These are phyloP conservation scores for Leptinotarsa juncta DNA, from an alignment of 2,888 invertebrate genomes.

Conservation along the genomic window DNA sequence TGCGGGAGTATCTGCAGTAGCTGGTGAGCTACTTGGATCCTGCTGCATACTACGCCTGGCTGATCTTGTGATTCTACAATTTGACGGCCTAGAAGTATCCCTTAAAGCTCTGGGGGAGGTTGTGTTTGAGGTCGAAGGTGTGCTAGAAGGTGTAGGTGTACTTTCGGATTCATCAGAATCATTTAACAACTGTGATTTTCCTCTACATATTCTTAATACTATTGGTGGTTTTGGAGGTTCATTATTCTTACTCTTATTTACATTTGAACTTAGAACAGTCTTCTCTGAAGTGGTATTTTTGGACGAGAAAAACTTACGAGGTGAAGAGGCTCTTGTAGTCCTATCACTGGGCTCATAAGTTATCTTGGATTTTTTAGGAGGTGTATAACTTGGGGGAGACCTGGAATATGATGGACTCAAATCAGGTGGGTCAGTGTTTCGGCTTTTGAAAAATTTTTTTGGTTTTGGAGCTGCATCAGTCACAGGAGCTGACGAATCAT, in stretches of 20 bases:
- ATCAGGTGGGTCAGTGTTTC: constrained; percentile 76
- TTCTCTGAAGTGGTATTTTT: constrained; percentile 58
- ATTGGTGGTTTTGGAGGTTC: constrained; percentile 76
- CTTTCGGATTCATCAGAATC: constrained; percentile 65
- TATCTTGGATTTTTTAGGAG: constrained; percentile 50
- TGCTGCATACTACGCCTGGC: constrained; percentile 65
- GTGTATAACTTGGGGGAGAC: constrained; percentile 46
- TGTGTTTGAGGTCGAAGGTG: constrained; percentile 67
- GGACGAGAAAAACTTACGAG: constrained; percentile 62
- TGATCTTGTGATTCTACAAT: constrained; percentile 56
- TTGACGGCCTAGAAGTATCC: constrained; percentile 55
- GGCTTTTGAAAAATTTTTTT: constrained; percentile 91
- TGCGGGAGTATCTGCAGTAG: constrained; percentile 60
- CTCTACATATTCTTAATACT: constrained; percentile 88
- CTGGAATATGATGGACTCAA: constrained; percentile 47
- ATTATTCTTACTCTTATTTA: constrained; percentile 56
- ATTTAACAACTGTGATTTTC: constrained; percentile 70
- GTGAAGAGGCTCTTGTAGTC: constrained; percentile 43
- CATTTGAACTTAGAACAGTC: constrained; percentile 60
- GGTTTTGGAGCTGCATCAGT: constrained; percentile 73
- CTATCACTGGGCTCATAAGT: constrained; percentile 46
- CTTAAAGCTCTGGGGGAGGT: constrained; percentile 65
- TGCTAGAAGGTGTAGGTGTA: constrained; percentile 68
- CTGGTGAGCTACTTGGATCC: constrained; percentile 63
- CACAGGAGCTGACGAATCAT: constrained; percentile 41